These are phyloP conservation scores for Lithobates pipiens DNA, from an alignment of 2,797 vertebrate genomes.

Conservation along the genomic window DNA sequence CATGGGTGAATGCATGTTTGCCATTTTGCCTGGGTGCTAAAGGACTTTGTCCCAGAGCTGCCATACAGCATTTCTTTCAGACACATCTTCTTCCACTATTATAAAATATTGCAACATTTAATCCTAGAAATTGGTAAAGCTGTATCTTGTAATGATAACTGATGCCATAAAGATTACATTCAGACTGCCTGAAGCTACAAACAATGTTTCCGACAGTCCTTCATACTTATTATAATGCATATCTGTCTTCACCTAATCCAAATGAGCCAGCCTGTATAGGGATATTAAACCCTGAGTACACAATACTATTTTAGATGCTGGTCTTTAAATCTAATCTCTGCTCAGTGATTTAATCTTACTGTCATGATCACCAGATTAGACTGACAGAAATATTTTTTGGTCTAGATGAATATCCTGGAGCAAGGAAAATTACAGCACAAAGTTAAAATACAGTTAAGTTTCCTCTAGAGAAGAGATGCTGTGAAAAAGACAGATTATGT, in stretches of 20 bases:
- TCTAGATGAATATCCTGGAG: constrained; percentile 25
- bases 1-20: too few relatives aligned
- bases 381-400: constrained; percentile 19
- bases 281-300: constrained; percentile 26
- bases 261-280: constrained; percentile 14
- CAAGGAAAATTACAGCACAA: constrained; percentile 26
- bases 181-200: constrained; percentile 6
- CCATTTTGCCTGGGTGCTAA: too few relatives aligned
- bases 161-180: constrained; percentile 19
- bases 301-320: constrained; percentile 15
- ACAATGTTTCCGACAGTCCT: neutral
- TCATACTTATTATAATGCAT: constrained; percentile 8
- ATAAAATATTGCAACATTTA: neutral
- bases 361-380: constrained; percentile 32
- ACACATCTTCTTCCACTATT: neutral
- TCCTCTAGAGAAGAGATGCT: constrained; percentile 9
- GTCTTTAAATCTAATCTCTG: constrained; percentile 36
- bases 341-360: constrained; percentile 39
- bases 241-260: constrained; percentile 30
- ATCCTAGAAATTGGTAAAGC: neutral
- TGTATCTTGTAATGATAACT: constrained; percentile 23
- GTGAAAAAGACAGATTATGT: constrained; percentile 6
- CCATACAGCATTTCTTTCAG: neutral
- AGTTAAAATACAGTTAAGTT: constrained; percentile 19
- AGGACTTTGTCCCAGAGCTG: too few relatives aligned